Base-by-base conservation (phyloP, 2,888 invertebrate genomes). In the Mechanitis messenoides region DNA sequence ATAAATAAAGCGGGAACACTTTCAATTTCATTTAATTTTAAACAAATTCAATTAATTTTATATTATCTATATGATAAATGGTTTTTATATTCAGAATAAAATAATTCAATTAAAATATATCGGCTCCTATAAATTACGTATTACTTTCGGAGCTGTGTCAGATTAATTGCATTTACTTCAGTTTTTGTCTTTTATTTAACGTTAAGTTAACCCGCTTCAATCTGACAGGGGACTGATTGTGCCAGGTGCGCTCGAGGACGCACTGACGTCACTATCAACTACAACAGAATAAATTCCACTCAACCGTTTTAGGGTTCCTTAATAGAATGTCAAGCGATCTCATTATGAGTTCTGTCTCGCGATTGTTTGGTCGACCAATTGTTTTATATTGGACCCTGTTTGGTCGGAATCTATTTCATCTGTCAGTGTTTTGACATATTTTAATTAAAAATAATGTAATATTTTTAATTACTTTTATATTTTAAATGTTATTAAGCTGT, bases 221-320 rank as follows among this genome's bases (percentile, higher is more conserved):
- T 67, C 69, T 77, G 78, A 78, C 77, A 76, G 70, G 71, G 76
- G 76, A 70, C 72, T 74, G 75, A 74, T 75, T 72, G 74, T 71
- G 66, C 72, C 78, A 78, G 78, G 78, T 78, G 78, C 72, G 71
- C 68, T 69, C 65, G 74, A 71, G 64, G 68, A 67, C 66, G 68
- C 61, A 65, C 67, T 68, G 74, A 73, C 73, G 73, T 72, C 72
- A 74, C 74, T 71, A 71, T 70, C 70, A 71, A 72, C 72, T 69
- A 70, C 64, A 64, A 63, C 64, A 65, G 66, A 68, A 71, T 71
- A 71, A 72, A 71, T 72, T 66, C 64, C 60, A 65, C 62, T 65
- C 58, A 65, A 63, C 64, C 64, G 65, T 64, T 71, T 62, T 59
- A 62, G 68, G 69, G 69, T 56, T 66, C 65, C 63, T 64, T 67